These are phyloP conservation scores for Brachionus manjavacas DNA, from an alignment of 1,140 invertebrate species.

Conservation along the genomic window DNA sequence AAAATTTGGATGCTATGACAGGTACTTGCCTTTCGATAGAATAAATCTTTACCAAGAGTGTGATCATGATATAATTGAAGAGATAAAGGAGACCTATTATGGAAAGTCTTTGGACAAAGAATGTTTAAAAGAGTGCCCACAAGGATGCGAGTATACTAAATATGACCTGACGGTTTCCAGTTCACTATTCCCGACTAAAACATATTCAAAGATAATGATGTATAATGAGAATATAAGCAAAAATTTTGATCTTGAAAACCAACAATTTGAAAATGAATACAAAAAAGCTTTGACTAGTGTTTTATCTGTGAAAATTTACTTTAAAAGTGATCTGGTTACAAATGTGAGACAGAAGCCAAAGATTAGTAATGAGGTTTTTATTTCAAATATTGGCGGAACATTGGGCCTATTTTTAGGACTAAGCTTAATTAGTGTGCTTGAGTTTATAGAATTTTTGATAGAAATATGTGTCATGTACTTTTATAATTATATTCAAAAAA, in stretches of 20 bases:
- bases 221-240: background rate
- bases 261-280: background rate
- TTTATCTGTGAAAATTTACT: conserved; percentile 6
- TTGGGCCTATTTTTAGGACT: conserved; percentile 21
- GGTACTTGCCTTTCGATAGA: background rate
- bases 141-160: conserved; percentile 1
- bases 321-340: conserved; percentile 11
- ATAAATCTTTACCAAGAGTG: background rate
- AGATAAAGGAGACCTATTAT: background rate
- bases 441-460: conserved; percentile 22
- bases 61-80: background rate
- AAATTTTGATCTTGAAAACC: background rate
- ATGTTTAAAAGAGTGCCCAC: background rate
- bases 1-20: background rate
- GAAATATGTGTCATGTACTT: background rate
- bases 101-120: background rate
- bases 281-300: background rate
- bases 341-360: background rate
- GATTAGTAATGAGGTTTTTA: background rate
- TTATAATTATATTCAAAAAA: background rate
- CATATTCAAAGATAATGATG: background rate
- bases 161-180: background rate
- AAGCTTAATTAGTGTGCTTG: background rate
- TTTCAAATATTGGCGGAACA: conserved; percentile 32
- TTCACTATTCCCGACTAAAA: conserved; percentile 7